Percentiles rank a stretch among this genome's conserved stretches.
Conservation (phyloP, 2,797 vertebrate species). For the Acanthurus leucopareius region DNA sequence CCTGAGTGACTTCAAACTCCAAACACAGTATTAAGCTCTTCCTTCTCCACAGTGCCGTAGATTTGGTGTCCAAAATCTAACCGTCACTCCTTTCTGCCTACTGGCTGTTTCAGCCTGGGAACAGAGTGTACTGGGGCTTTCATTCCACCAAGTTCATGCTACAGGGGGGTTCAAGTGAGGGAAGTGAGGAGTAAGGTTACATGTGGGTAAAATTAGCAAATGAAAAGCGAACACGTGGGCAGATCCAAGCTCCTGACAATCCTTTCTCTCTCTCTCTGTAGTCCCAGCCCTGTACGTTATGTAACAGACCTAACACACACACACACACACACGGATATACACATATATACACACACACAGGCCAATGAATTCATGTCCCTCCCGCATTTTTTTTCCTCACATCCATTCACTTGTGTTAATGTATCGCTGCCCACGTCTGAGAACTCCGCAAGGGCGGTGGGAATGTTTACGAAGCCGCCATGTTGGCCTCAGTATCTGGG, state of each 20-base stretch:
- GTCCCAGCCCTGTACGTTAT: slow-evolving; percentile 30
- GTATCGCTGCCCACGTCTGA: background rate
- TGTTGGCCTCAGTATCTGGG: slow-evolving; percentile 12
- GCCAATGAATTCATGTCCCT: slow-evolving; percentile 8
- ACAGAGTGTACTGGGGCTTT: slow-evolving; percentile 54
- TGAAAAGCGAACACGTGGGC: slow-evolving; percentile 38
- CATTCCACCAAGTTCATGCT: slow-evolving; percentile 39
- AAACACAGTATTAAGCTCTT: background rate
- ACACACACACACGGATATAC: slow-evolving; percentile 10
- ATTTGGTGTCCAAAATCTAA: slow-evolving; percentile 5
- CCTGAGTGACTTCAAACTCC: background rate
- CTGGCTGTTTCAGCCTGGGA: slow-evolving; percentile 14
- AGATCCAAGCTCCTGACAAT: slow-evolving; percentile 47
- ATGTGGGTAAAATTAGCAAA: slow-evolving; percentile 79
- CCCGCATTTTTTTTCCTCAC: slow-evolving; percentile 15
- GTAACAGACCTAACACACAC: slow-evolving; percentile 30
- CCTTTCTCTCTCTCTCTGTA: background rate
- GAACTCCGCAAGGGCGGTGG: background rate
- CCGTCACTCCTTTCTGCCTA: background rate
- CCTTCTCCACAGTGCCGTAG: background rate
- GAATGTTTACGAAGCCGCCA: background rate
- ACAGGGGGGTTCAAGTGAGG: slow-evolving; percentile 13
- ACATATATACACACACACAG: slow-evolving; percentile 6
- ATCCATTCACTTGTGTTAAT: background rate
- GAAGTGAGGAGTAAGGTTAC: slow-evolving; percentile 59